phyloP scores from a whole-genome alignment of 2,888 invertebrate genomes.

The Rhagium mordax region DNA sequence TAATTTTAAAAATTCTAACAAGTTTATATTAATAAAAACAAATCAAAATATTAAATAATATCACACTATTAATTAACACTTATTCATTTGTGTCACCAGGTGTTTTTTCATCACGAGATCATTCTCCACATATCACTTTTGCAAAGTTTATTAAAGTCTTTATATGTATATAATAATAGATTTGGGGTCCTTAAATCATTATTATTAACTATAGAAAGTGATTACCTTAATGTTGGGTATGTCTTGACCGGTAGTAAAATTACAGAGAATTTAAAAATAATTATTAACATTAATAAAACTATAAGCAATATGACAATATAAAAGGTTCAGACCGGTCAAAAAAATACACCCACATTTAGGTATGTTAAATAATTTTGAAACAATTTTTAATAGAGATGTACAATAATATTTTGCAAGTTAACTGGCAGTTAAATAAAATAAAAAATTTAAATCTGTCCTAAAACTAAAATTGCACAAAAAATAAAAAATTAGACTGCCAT shows the following conservation, averaged over 20 bases:
- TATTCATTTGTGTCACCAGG: constrained; percentile 66
- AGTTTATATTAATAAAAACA: constrained; percentile 64
- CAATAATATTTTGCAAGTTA: constrained; percentile 22
- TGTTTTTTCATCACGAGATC: constrained; percentile 69
- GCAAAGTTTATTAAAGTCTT: constrained; percentile 38
- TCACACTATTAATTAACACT: constrained; percentile 69
- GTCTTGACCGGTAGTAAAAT: neutral
- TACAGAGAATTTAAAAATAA: neutral
- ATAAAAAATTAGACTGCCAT: constrained; percentile 39
- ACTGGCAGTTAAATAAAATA: constrained; percentile 34
- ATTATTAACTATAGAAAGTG: constrained; percentile 6
- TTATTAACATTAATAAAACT: neutral
- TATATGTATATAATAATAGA: constrained; percentile 31
- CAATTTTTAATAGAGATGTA: neutral
- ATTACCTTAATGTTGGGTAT: neutral
- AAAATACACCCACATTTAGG: neutral
- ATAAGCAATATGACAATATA: neutral
- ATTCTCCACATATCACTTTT: constrained; percentile 64
- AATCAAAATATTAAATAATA: constrained; percentile 71
- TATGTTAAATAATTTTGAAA: neutral
- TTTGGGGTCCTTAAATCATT: constrained; percentile 36
- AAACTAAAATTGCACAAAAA: constrained; percentile 56
- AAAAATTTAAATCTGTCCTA: constrained; percentile 38
- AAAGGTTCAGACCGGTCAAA: neutral
- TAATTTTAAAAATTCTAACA: constrained; percentile 66